A percentile compares a stretch with the other conserved stretches of the same genome.
phyloP scores from a whole-genome alignment of 2,113 vertebrate genomes.

The Sarotherodon lohbergeri region DNA sequence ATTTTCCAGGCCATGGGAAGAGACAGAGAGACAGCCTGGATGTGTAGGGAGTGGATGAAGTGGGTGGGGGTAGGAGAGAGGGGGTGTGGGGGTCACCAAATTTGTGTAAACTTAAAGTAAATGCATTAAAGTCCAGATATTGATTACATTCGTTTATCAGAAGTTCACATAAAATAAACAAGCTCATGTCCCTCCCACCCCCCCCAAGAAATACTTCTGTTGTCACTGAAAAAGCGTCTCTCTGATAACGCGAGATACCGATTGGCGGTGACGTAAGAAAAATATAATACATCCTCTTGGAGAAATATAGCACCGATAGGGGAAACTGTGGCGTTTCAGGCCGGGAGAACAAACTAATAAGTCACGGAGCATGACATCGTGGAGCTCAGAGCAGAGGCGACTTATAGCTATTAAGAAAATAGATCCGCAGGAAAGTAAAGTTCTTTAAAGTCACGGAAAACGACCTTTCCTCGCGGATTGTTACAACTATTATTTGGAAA shows the following conservation, averaged over 20 bases:
- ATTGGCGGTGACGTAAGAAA: slow-evolving; percentile 5
- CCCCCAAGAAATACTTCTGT: not conserved
- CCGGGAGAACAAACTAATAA: not conserved
- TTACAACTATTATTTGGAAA: not conserved
- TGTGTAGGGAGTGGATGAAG: not conserved
- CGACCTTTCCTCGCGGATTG: not conserved
- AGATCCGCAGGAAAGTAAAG: not conserved
- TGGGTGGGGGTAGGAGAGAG: not conserved
- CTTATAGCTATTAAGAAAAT: not conserved
- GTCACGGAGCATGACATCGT: not conserved
- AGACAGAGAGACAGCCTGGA: not conserved
- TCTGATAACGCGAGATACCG: slow-evolving; percentile 1
- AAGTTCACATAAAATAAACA: slow-evolving; percentile 28
- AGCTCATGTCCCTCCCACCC: slow-evolving; percentile 5
- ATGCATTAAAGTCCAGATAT: slow-evolving; percentile 18
- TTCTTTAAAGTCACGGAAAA: not conserved
- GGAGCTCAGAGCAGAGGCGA: slow-evolving; percentile 4
- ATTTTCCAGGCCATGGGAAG: slow-evolving; percentile 63
- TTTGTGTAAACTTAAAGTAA: slow-evolving; percentile 27
- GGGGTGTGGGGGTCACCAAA: not conserved
- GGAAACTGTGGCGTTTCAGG: not conserved
- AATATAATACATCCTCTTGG: slow-evolving; percentile 34
- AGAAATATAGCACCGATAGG: slow-evolving; percentile 29
- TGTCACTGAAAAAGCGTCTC: slow-evolving; percentile 35
- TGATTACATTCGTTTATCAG: slow-evolving; percentile 24